Conservation (phyloP, 2,888 invertebrate genomes). For the Apamea epomidion region DNA sequence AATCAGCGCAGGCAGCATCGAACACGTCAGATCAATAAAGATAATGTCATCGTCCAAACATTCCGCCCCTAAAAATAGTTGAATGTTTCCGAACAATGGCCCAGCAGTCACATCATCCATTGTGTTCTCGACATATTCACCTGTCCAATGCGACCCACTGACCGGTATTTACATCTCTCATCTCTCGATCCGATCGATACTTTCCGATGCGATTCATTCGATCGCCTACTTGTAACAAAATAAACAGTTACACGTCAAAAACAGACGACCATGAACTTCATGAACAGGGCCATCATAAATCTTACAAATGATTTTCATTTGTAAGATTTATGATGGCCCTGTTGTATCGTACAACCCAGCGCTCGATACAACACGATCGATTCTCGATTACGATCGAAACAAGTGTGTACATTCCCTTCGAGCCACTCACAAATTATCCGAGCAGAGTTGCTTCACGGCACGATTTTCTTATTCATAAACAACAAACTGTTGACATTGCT, state of each 20-base stretch:
- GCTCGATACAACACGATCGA: conserved; percentile 59
- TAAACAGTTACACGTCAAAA: conserved; percentile 76
- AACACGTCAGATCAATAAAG: conserved; percentile 76
- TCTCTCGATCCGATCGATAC: conserved; percentile 75
- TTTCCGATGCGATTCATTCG: conserved; percentile 77
- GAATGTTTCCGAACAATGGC: conserved; percentile 72
- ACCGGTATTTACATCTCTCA: conserved; percentile 76
- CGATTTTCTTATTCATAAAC: conserved; percentile 58
- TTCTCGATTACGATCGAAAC: conserved; percentile 55
- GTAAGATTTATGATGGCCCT: conserved; percentile 72
- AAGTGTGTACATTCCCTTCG: conserved; percentile 45
- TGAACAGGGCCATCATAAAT: no score
- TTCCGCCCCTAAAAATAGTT: conserved; percentile 68
- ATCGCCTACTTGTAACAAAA: conserved; percentile 76
- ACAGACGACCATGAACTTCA: conserved; percentile 77
- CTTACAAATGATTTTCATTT: no score
- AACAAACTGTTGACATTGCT: conserved; percentile 60
- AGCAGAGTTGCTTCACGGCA: conserved; percentile 44
- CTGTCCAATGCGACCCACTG: conserved; percentile 81
- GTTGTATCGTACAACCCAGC: conserved; percentile 58
- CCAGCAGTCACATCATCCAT: conserved; percentile 70
- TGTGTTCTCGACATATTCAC: conserved; percentile 76
- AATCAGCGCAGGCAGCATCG: conserved; percentile 70
- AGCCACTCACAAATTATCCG: conserved; percentile 52
- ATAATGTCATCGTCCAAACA: conserved; percentile 75